Percentiles rank a stretch among this genome's conserved stretches.
These are phyloP conservation scores for Casuarius casuarius DNA, from an alignment of 2,113 vertebrate genomes.

Conservation along the genomic window DNA sequence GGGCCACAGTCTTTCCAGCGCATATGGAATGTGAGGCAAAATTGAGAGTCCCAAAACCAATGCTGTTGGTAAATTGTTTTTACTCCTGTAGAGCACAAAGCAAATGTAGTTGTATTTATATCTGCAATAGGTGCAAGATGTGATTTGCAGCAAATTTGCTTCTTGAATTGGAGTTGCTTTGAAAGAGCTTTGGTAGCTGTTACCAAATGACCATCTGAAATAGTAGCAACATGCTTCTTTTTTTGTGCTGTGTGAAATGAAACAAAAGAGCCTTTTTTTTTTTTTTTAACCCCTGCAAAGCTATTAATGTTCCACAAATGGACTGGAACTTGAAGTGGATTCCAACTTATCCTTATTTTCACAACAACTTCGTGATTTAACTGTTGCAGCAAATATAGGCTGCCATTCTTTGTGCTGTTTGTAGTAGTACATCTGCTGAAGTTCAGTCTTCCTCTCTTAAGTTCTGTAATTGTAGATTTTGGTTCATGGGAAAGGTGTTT, in stretches of 20 bases:
- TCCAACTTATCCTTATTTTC: neutral
- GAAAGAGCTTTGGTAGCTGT: neutral
- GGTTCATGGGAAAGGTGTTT: neutral
- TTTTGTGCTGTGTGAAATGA: neutral
- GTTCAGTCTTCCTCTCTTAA: neutral
- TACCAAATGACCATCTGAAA: neutral
- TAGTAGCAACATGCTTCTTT: neutral
- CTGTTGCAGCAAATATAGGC: neutral
- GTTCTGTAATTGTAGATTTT: neutral
- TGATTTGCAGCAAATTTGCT: neutral
- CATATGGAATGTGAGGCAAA: neutral
- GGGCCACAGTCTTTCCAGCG: fast-evolving
- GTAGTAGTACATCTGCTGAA: neutral
- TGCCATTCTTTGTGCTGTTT: neutral
- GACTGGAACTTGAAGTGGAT: fast-evolving
- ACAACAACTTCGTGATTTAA: neutral
- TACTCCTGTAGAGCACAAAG: neutral
- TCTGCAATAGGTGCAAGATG: neutral
- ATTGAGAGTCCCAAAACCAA: neutral
- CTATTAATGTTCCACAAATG: fast-evolving
- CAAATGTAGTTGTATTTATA: neutral
- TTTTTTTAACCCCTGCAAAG: neutral
- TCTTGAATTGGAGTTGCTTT: neutral
- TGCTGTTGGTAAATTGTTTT: neutral
- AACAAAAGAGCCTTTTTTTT: neutral